Base-by-base conservation (phyloP, 1,140 invertebrate species). In the Eufriesea mexicana region DNA sequence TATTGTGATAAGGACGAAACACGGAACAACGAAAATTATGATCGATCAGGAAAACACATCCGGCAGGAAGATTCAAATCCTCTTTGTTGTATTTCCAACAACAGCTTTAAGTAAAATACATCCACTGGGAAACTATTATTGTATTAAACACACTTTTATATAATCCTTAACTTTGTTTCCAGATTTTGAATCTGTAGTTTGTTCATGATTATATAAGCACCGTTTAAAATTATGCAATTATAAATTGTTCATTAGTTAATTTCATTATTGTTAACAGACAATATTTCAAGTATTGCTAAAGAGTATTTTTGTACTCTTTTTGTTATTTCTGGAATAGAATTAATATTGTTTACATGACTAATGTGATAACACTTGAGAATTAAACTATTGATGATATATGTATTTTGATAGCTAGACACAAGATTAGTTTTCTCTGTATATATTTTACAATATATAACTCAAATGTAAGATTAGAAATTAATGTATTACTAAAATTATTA, bases 41-140 rank as follows among this genome's bases (percentile, higher is more conserved):
- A 23, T n/a, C 20, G 7, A 8, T 20, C 20, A 67, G 4, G 35
- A 28, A 75, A 67, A 42, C 25, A 18, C 54, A 61, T 83, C 73
- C 64, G 49, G 18, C 5, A 55, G 61, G 61, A 55, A 61, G 25
- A n/a, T 45, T 64, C 25, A 18, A 62, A 72, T 79, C 45, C 20
- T 64, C 45, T 47, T 77, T 12, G 6, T 20, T 70, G 45, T 16
- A 18, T 8, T 67, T 84, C 61, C 77, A 77, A 18, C 45, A 35
- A 28, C 68, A 54, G 45, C 9, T 62, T 62, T 20, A 25, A 54
- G n/a, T 5, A 64, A 67, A 55, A 28, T 20, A 47, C 2, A 9
- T 59, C 18, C 18, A 20, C 5, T 5, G 25, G 57, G 28, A 2
- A 8, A 47, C 4, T 10, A 23, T 10, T 61, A 45, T n/a, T 61